Base-by-base conservation (phyloP, 2,888 invertebrate species). In the Euspilapteryx auroguttella region DNA sequence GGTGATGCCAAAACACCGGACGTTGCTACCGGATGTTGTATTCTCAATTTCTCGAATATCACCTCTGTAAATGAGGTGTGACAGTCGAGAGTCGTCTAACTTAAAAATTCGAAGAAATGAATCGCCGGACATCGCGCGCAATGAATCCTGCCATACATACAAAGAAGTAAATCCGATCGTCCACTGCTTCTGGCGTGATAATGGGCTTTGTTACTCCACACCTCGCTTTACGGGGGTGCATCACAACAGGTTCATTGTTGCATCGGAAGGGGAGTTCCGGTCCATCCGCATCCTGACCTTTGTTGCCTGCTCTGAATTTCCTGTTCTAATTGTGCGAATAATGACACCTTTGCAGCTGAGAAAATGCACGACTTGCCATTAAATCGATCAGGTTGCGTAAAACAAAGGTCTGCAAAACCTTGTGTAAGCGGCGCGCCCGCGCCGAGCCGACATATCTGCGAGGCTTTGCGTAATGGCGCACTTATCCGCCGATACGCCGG, bases 371-470 rank as follows among this genome's bases (percentile, higher is more conserved):
- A 65, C 62, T 57, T 56, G 61, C 63, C 65, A 63, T 71, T 71
- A 68, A 73, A 69, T 68, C 68, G 69, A 73, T 68, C 65, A 52
- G 52, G 66, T 75, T 75, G 73, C 73, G 69, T 71, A 73, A 75
- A 75, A 75, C 75, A 75, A 75, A 75, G 75, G 73, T 75, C 73
- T 73, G 69, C 61, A 57, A 65, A 71, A 61, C 68, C 73, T 73
- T 73, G 75, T 73, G 73, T 66, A 75, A 73, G 69, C 69, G 64
- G 37, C 34, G 40, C 64, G 27, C 27, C 61, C 56, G 63, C 62
- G 54, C 44, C 31, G 39, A 35, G 56, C 65, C 64, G 62, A 73
- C 71, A 73, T 73, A 73, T 75, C 73, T 75, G 64, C 64, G 64
- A 63, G 52, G 66, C 68, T 75, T 75, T 75, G 71, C 73, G 75